Base-by-base conservation (phyloP, 2,797 vertebrate species). In the Pseudomugil tenellus region DNA sequence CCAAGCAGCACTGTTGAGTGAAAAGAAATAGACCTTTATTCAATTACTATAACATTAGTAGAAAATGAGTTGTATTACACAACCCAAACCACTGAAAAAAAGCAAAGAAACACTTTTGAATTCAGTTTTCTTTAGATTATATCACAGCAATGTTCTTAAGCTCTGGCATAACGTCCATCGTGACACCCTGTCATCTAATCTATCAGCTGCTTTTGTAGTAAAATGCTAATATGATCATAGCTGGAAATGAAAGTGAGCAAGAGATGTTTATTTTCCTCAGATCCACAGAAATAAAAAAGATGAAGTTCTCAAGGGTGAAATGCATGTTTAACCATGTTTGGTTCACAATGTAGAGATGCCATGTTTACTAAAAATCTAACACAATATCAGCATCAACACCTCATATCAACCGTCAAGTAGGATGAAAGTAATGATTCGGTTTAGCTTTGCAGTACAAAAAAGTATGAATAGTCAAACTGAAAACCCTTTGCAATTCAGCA, bases 141-240 rank as follows among this genome's bases (percentile, higher is more conserved):
- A n/a, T 43, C 19, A 43, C 2, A n/a, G 17, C 4, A 43, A 8
- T n/a, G 25, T 41, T 66, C 49, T 63, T 29, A 66, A 66, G 64
- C 54, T 70, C 21, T 55, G 51, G 66, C 53, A 52, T 80, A 23
- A 84, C 83, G 66, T 81, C 43, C 79, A 77, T 71, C 61, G 67
- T 61, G 55, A 80, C 71, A 72, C 76, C 67, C 55, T 63, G 76
- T 72, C 73, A 88, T 84, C 59, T 75, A 76, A 89, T 83, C 74
- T 80, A 76, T 73, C 49, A 63, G 64, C 67, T 74, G 62, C 73
- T 67, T 79, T 60, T 58, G 74, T 58, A 65, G 67, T 72, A 58
- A 73, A 70, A 32, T 52, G 59, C 66, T 77, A 79, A 81, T 72
- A 66, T 23, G 37, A 2, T 21, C 78, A 46, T 70, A 81, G 77